These are phyloP conservation scores for Typhlichthys subterraneus DNA, from an alignment of 2,797 vertebrate genomes.

Conservation along the genomic window DNA sequence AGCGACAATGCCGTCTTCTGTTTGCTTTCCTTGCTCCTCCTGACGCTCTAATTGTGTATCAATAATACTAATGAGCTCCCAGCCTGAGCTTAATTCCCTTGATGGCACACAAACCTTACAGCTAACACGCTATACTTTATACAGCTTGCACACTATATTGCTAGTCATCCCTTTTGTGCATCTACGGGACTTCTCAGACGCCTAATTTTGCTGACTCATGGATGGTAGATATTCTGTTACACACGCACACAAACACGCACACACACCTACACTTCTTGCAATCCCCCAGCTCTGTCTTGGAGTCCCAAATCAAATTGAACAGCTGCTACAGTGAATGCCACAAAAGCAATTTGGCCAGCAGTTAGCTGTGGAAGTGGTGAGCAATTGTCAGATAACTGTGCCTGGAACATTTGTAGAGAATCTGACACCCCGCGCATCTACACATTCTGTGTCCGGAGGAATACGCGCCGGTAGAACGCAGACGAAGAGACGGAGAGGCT, in stretches of 20 bases:
- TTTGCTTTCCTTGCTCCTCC: not conserved
- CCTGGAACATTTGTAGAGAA: slow-evolving; percentile 43
- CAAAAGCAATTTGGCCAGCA: slow-evolving; percentile 44
- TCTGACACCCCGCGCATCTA: slow-evolving; percentile 34
- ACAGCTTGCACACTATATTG: no score
- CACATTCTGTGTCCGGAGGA: slow-evolving; percentile 14
- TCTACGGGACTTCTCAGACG: slow-evolving; percentile 35
- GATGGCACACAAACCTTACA: slow-evolving; percentile 33
- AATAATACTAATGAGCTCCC: slow-evolving; percentile 16
- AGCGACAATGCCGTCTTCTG: not conserved
- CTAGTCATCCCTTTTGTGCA: slow-evolving; percentile 24
- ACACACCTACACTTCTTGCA: slow-evolving; percentile 10
- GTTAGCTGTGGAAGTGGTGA: slow-evolving; percentile 48
- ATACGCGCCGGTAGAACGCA: slow-evolving; percentile 6
- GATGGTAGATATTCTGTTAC: slow-evolving; percentile 20
- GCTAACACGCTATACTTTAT: not conserved
- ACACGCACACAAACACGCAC: not conserved
- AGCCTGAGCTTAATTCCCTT: slow-evolving; percentile 10
- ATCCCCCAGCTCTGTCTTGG: slow-evolving; percentile 29
- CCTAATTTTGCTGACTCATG: slow-evolving; percentile 46
- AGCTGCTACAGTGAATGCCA: slow-evolving; percentile 28
- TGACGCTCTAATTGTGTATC: slow-evolving; percentile 6
- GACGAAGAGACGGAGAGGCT: slow-evolving; percentile 12
- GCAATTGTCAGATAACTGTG: slow-evolving; percentile 52
- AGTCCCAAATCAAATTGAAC: slow-evolving; percentile 49